Percentiles rank a stretch among this genome's conserved stretches.
These are phyloP conservation scores for Ceraclea dissimilis DNA, from an alignment of 2,888 invertebrate species.

Conservation along the genomic window DNA sequence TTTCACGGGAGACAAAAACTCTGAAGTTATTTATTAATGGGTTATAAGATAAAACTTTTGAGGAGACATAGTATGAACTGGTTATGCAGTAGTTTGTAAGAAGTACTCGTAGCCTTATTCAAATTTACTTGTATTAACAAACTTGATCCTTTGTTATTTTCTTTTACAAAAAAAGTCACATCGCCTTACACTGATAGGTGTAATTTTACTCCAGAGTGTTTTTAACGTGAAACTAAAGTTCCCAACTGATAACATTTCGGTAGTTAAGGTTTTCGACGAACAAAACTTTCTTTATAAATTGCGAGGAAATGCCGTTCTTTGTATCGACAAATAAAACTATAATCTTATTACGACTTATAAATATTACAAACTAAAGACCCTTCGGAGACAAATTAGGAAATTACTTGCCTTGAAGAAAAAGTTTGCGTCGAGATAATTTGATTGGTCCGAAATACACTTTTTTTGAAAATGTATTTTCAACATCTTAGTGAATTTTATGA, in stretches of 20 bases:
- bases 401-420: too few relatives aligned
- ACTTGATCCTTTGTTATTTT: neutral
- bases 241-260: neutral
- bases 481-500: too few relatives aligned
- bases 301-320: neutral
- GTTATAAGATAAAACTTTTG: neutral
- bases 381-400: neutral
- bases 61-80: neutral
- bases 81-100: too few relatives aligned
- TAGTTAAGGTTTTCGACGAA: neutral
- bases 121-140: neutral
- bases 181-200: neutral
- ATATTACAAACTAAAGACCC: neutral
- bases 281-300: neutral
- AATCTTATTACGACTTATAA: neutral
- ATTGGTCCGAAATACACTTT: too few relatives aligned
- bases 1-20: too few relatives aligned
- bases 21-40: too few relatives aligned
- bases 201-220: conserved; percentile 1
- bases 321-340: neutral
- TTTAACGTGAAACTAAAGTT: neutral
- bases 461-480: too few relatives aligned
- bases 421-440: too few relatives aligned
- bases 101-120: neutral
- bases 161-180: neutral